Conservation (phyloP, 2,113 vertebrate species). For the cat (Felis catus) region DNA sequence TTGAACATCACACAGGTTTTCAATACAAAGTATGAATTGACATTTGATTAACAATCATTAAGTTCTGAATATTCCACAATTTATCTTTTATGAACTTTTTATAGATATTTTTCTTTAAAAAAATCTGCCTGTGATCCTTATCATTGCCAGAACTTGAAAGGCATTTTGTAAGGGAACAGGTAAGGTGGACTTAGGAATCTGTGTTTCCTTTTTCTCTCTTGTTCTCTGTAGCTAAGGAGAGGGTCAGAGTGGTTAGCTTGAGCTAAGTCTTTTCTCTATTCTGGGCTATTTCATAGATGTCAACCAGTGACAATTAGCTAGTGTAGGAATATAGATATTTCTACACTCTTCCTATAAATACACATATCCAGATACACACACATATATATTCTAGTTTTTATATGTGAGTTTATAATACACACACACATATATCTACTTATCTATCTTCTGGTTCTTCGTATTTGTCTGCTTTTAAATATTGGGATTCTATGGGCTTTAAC, state of each 20-base stretch:
- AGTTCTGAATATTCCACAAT: background rate
- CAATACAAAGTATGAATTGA: background rate
- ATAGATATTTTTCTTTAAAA: background rate
- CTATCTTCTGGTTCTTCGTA: background rate
- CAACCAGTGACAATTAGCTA: background rate
- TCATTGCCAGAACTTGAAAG: background rate
- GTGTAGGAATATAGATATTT: background rate
- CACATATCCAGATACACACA: fast-evolving
- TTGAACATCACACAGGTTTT: background rate
- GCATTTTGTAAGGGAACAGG: background rate
- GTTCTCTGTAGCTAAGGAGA: fast-evolving
- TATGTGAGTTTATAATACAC: background rate
- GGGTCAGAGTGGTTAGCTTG: background rate
- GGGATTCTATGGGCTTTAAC: background rate
- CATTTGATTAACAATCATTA: background rate
- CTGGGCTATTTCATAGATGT: background rate
- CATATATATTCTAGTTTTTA: background rate
- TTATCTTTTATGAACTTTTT: background rate
- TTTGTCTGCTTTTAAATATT: background rate
- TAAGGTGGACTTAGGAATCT: fast-evolving
- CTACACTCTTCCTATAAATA: background rate
- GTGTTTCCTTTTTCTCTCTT: background rate
- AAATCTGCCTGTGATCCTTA: background rate
- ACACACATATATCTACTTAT: fast-evolving
- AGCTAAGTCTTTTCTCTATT: background rate